phyloP scores from a whole-genome alignment of 2,113 vertebrate genomes.

The Siphamia tubifer region DNA sequence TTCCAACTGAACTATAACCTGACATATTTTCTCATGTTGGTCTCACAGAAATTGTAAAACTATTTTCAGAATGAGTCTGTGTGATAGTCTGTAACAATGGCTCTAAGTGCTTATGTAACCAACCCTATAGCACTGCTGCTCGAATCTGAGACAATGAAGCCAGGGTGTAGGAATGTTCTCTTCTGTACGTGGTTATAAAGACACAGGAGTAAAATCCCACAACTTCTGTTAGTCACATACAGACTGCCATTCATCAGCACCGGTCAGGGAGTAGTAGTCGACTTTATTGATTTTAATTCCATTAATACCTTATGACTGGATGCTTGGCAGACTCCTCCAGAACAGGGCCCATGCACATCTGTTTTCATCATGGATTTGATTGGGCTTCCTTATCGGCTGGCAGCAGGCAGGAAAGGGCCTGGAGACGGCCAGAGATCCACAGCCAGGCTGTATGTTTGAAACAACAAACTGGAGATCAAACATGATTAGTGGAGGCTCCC shows the following conservation, averaged over 20 bases:
- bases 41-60: too few species aligned
- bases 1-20: too few species aligned
- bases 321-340: slow-evolving; percentile 42
- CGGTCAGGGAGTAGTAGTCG: slow-evolving; percentile 7
- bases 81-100: not conserved
- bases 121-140: not conserved
- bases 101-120: not conserved
- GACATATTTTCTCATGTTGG: too few species aligned
- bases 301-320: slow-evolving; percentile 54
- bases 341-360: slow-evolving; percentile 26
- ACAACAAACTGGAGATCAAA: slow-evolving; percentile 59
- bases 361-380: slow-evolving; percentile 57
- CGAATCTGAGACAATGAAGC: not conserved
- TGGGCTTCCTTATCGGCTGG: slow-evolving; percentile 65
- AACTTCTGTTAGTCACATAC: slow-evolving; percentile 4
- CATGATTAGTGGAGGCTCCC: slow-evolving; percentile 36
- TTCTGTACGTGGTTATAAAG: not conserved
- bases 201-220: not conserved
- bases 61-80: too few species aligned
- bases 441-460: slow-evolving; percentile 41
- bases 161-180: not conserved
- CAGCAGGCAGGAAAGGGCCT: slow-evolving; percentile 62
- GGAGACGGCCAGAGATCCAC: slow-evolving; percentile 38
- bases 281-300: slow-evolving; percentile 70
- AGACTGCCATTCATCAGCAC: not conserved